These are phyloP conservation scores for Chrysina gloriosa DNA, from an alignment of 2,888 invertebrate genomes.

Conservation along the genomic window DNA sequence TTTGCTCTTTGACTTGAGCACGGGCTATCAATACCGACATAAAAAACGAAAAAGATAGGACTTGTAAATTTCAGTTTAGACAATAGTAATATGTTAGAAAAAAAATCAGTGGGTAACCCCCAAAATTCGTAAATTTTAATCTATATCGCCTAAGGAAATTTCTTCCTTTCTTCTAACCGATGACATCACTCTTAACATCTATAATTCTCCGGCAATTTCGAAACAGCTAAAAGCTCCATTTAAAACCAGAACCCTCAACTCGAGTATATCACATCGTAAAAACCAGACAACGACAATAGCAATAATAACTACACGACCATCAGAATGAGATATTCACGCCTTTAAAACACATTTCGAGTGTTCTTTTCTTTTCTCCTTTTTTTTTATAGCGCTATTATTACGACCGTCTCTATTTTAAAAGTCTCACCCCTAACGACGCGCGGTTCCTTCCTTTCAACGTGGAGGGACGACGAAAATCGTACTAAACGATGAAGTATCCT, in stretches of 20 bases:
- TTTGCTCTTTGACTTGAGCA: too few relatives aligned
- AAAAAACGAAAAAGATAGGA: too few relatives aligned
- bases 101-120: too few relatives aligned
- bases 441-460: constrained; percentile 7
- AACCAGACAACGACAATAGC: constrained; percentile 1
- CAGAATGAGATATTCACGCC: constrained; percentile 19
- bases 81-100: too few relatives aligned
- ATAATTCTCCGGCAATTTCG: too few relatives aligned
- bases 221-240: too few relatives aligned
- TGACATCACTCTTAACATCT: too few relatives aligned
- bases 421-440: constrained; percentile 9
- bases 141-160: too few relatives aligned
- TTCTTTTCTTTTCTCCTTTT: constrained; percentile 2
- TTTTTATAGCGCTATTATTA: background rate
- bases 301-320: constrained; percentile 5
- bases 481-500: constrained; percentile 17
- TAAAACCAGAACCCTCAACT: background rate
- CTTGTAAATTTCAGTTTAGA: too few relatives aligned
- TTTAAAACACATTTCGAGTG: constrained; percentile 11
- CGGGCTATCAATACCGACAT: too few relatives aligned
- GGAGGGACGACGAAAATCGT: background rate
- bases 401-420: background rate
- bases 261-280: background rate
- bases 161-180: too few relatives aligned
- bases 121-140: too few relatives aligned